Evolutionary conservation across 1,140 invertebrate species (phyloP).

Genomic region (Babylonia areolata): DNA sequence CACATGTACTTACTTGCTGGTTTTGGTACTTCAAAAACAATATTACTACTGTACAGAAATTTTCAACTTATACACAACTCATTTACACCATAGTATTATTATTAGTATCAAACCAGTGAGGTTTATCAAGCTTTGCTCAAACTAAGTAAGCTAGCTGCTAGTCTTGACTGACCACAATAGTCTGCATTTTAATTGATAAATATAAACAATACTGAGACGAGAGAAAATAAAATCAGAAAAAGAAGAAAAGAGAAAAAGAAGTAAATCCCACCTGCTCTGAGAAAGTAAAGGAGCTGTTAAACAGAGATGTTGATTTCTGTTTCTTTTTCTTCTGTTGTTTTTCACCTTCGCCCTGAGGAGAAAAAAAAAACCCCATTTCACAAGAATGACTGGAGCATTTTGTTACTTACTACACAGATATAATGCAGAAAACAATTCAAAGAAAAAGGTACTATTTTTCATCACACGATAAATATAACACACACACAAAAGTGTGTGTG

Average conservation of each 20-base stretch:
- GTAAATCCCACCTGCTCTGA: slow-evolving; percentile 50
- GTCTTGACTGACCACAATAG: neutral
- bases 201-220: neutral
- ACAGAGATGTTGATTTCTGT: slow-evolving; percentile 43
- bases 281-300: slow-evolving; percentile 59
- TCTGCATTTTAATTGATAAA: neutral
- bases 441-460: too few relatives aligned
- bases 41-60: too few relatives aligned
- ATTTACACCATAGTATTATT: too few relatives aligned
- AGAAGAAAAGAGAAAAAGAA: neutral
- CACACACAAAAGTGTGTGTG: too few relatives aligned
- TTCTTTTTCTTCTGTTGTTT: slow-evolving; percentile 71
- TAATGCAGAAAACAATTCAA: too few relatives aligned
- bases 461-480: too few relatives aligned
- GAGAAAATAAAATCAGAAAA: neutral
- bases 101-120: too few relatives aligned
- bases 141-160: too few relatives aligned
- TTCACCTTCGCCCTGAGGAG: slow-evolving; percentile 19
- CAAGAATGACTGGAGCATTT: neutral
- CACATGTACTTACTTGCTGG: too few relatives aligned
- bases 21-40: too few relatives aligned
- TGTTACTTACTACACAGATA: neutral
- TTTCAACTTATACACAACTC: too few relatives aligned
- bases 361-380: neutral
- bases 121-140: too few relatives aligned